A percentile compares a stretch with the other conserved stretches of the same genome.
These are phyloP conservation scores for Diaperis boleti DNA, from an alignment of 2,888 invertebrate species.

Conservation along the genomic window DNA sequence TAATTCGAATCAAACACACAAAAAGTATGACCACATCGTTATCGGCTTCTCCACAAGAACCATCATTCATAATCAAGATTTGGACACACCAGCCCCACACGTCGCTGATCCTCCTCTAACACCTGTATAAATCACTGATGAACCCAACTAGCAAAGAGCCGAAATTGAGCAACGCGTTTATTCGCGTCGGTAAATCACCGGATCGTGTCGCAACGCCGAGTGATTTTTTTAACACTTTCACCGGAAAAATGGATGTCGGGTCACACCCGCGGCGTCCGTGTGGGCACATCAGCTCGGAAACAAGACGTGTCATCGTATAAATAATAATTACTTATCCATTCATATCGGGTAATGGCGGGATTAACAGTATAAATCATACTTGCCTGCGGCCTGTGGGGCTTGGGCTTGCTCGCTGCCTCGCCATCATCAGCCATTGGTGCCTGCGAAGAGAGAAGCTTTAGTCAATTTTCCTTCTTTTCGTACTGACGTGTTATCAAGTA, in stretches of 20 bases:
- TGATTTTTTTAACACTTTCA: slow-evolving; percentile 40
- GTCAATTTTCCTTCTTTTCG: too few species aligned
- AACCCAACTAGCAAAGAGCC: too few species aligned
- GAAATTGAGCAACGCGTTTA: slow-evolving; percentile 4
- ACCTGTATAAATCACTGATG: too few species aligned
- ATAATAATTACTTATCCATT: slow-evolving; percentile 50
- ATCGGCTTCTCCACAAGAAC: too few species aligned
- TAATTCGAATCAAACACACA: too few species aligned
- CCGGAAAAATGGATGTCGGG: slow-evolving; percentile 32
- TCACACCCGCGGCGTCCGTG: slow-evolving; percentile 35
- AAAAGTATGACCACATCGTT: too few species aligned
- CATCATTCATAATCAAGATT: too few species aligned
- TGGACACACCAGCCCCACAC: too few species aligned
- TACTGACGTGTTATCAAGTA: too few species aligned
- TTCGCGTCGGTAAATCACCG: slow-evolving; percentile 17
- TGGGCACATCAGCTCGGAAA: slow-evolving; percentile 39
- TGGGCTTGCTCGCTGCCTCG: slow-evolving; percentile 55
- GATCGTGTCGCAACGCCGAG: slow-evolving; percentile 17
- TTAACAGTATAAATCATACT: slow-evolving; percentile 47
- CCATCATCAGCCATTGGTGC: slow-evolving; percentile 61
- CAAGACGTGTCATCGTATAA: slow-evolving; percentile 48
- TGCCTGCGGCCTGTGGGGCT: slow-evolving; percentile 52
- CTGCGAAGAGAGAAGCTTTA: slow-evolving; percentile 30
- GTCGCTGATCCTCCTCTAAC: too few species aligned
- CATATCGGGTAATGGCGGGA: slow-evolving; percentile 45